Evolutionary conservation across 1,140 invertebrate genomes (phyloP), one percentile per base, ranked within the genome.

Genomic region (Drosophila novamexicana): DNA sequence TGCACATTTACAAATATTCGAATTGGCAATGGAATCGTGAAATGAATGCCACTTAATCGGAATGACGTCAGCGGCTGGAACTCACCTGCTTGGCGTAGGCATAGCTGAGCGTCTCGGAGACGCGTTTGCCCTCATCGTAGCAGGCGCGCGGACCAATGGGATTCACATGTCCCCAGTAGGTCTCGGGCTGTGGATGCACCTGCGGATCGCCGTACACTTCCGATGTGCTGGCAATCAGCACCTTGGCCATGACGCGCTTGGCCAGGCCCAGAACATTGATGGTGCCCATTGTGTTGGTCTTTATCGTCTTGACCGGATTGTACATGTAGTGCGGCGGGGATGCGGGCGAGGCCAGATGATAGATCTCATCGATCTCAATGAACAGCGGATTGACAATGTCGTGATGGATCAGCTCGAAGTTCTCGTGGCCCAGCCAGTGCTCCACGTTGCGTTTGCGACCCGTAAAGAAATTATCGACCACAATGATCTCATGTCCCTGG

Each of bases 301-400:
- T 99, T 64, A 99, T 98, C 16, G 99, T 99, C 93, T 99, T 99
- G 0, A 99, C 98, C 39, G 99, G 99, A 94, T 99, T 99, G 82
- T 98, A 96, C 99, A 99, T 99, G 91, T 99, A 99, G 93, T 99
- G 98, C 1, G 98, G 98, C 49, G 99, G 99, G 83, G 98, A 99
- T 4, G 99, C 99, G 34, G 99, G 99, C 90, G 98, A 99, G 1
- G 99, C 99, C 77, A 99, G 94, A 93, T 99, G 99, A 93, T 99
- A 99, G 91, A 99, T 99, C 94, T 99, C 97, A 93, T 99, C 99
- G 16, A 99, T 95, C 95, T 99, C 99, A 71, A 99, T 96, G 93
- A 97, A 99, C 8, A 99, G 93, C 14, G 98, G 98, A 93, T 99
- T 99, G 0, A 99, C 98, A 90, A 99, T 98, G 92, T 99, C 99